These are phyloP conservation scores for Clarias pachynema DNA, from an alignment of 2,797 vertebrate genomes.

Conservation along the genomic window DNA sequence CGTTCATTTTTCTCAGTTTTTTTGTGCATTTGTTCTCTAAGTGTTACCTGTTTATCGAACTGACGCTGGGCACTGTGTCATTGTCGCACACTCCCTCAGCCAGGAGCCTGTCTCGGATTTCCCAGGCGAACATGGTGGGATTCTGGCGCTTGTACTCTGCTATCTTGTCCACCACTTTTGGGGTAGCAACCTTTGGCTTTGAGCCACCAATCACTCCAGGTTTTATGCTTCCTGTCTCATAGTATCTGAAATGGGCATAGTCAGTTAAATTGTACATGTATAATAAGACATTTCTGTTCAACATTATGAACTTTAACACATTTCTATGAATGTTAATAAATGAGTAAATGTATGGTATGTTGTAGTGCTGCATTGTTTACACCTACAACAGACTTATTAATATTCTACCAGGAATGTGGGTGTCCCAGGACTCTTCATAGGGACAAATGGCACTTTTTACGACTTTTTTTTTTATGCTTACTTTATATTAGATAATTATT, in stretches of 20 bases:
- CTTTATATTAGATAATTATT: too few relatives aligned
- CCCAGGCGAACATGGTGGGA: slow-evolving; percentile 94
- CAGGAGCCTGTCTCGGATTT: slow-evolving; percentile 88
- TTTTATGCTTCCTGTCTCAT: slow-evolving; percentile 92
- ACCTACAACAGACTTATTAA: background rate
- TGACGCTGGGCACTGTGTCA: slow-evolving; percentile 90
- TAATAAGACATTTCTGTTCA: background rate
- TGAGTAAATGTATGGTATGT: background rate
- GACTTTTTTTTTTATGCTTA: too few relatives aligned
- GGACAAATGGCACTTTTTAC: too few relatives aligned
- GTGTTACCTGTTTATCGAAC: slow-evolving; percentile 89
- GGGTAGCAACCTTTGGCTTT: slow-evolving; percentile 91
- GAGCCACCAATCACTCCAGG: slow-evolving; percentile 91
- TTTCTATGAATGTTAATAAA: background rate
- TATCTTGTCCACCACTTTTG: slow-evolving; percentile 92
- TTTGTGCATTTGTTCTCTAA: background rate
- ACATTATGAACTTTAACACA: background rate
- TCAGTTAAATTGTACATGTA: slow-evolving; percentile 13
- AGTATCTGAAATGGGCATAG: slow-evolving; percentile 76
- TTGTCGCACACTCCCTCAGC: slow-evolving; percentile 87
- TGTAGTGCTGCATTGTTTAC: background rate
- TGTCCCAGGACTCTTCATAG: too few relatives aligned
- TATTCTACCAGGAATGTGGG: background rate
- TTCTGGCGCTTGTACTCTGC: slow-evolving; percentile 92
- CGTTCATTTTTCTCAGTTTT: background rate